These are phyloP conservation scores for Xiphorhynchus erythropygius DNA, from an alignment of 2,797 vertebrate genomes.

Conservation along the genomic window DNA sequence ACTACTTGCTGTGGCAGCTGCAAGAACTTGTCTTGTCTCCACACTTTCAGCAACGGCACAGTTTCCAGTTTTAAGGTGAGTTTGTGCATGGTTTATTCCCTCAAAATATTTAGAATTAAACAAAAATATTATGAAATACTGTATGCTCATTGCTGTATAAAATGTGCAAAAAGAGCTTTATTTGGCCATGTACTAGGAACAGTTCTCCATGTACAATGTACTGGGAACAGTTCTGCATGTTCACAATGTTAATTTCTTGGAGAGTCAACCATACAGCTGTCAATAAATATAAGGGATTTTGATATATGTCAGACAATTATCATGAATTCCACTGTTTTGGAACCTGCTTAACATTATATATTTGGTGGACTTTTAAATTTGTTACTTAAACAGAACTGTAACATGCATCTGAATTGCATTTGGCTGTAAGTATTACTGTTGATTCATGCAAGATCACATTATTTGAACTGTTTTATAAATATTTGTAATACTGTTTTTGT, in stretches of 20 bases:
- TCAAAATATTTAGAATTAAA: background rate
- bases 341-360: background rate
- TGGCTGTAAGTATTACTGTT: background rate
- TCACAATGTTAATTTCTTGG: background rate
- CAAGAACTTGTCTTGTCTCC: constrained; percentile 90
- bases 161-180: background rate
- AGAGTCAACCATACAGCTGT: background rate
- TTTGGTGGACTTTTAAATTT: background rate
- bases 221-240: background rate
- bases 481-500: background rate
- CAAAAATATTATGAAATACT: background rate
- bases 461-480: background rate
- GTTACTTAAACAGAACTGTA: background rate
- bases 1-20: constrained; percentile 90
- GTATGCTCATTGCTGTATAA: background rate
- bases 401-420: background rate
- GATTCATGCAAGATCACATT: background rate
- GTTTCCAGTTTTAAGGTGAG: constrained; percentile 84
- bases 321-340: background rate
- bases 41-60: constrained; percentile 87
- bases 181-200: background rate
- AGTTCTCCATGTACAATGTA: background rate
- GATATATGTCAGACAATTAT: background rate
- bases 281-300: background rate
- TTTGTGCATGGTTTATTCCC: background rate